Evolutionary conservation across 2,888 invertebrate species (phyloP).

Genomic region (Sinodicranocentrus sp.): DNA sequence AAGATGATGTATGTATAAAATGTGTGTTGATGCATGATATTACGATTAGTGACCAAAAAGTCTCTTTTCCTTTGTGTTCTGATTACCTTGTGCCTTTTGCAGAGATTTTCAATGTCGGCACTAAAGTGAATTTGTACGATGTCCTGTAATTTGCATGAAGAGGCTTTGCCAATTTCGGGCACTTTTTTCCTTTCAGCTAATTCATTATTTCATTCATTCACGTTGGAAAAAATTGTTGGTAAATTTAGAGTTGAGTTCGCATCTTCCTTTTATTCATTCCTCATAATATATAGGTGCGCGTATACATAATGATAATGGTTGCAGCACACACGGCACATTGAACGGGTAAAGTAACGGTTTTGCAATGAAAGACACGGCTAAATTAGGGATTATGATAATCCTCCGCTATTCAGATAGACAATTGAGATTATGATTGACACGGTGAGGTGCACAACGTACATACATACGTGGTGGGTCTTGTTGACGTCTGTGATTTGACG

Average conservation of each 20-base stretch:
- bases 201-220: slow-evolving; percentile 3
- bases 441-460: no score
- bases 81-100: slow-evolving; percentile 13
- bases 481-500: no score
- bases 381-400: slow-evolving; percentile 19
- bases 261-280: no score
- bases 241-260: no score
- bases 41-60: no score
- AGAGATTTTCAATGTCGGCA: background rate
- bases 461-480: no score
- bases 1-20: no score
- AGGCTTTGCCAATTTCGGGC: slow-evolving; percentile 4
- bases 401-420: no score
- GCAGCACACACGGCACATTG: background rate
- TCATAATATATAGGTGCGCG: no score
- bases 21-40: no score
- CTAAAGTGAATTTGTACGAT: background rate
- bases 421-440: no score
- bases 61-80: background rate
- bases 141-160: slow-evolving; percentile 15
- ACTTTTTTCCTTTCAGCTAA: background rate
- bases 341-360: slow-evolving; percentile 13
- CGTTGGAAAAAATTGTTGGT: background rate
- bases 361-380: slow-evolving; percentile 10
- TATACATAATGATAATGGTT: background rate